Evolutionary conservation across 2,797 vertebrate genomes (phyloP).

Genomic region (Scolopax rusticola): DNA sequence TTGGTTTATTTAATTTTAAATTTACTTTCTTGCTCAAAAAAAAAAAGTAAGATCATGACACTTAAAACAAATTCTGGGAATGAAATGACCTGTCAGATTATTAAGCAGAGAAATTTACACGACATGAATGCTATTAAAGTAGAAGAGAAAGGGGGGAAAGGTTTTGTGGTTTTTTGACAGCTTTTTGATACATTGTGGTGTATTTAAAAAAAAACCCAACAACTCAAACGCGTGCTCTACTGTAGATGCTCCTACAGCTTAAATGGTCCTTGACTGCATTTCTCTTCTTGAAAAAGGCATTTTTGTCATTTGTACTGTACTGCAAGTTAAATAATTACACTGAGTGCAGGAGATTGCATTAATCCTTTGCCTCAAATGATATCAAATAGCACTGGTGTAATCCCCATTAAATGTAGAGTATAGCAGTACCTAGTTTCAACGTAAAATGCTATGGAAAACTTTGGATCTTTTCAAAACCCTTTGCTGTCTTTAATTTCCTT

Average conservation of each 20-base stretch:
- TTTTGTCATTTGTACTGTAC: conserved; percentile 6
- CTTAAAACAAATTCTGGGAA: not conserved
- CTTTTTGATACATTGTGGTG: not conserved
- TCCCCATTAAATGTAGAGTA: not conserved
- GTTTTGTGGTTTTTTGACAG: not conserved
- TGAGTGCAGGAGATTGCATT: not conserved
- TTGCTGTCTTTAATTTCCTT: not conserved
- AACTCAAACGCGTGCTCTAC: not conserved
- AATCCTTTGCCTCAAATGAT: not conserved
- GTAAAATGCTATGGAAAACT: not conserved
- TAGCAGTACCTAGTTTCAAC: not conserved
- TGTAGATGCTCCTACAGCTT: not conserved
- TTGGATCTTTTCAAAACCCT: not conserved
- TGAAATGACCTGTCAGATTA: not conserved
- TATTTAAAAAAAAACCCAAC: not conserved
- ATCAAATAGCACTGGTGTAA: not conserved
- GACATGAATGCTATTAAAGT: not conserved
- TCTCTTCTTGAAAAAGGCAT: not conserved
- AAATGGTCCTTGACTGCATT: not conserved
- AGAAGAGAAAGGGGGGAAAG: not conserved
- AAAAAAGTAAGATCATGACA: not conserved
- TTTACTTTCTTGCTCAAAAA: not conserved
- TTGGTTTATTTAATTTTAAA: not conserved
- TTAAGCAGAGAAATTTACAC: not conserved
- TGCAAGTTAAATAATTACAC: not conserved